These are phyloP conservation scores for Colossoma macropomum DNA, from an alignment of 2,113 vertebrate species.

Conservation along the genomic window DNA sequence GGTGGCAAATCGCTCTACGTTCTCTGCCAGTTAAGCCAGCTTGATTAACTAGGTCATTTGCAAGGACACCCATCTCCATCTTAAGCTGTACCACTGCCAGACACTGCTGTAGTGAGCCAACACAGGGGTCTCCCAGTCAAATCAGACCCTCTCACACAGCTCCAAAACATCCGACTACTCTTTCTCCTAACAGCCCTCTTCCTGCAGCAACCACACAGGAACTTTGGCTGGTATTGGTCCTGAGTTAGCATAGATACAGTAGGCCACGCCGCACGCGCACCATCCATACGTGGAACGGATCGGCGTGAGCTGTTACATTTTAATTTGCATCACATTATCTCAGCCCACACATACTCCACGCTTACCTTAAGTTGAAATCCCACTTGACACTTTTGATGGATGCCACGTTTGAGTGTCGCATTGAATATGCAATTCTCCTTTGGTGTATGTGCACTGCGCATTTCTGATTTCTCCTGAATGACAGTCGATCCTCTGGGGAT, in stretches of 20 bases:
- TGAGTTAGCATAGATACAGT: neutral
- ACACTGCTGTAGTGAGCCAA: neutral
- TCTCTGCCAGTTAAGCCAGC: neutral
- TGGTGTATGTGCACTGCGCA: neutral
- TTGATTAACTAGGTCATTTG: neutral
- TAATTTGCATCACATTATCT: slow-evolving; percentile 6
- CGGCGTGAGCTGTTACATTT: neutral
- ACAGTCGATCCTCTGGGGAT: neutral
- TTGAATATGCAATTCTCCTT: slow-evolving; percentile 1
- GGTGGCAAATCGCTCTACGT: too few relatives aligned
- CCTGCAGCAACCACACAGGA: too few relatives aligned
- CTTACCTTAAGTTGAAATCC: neutral
- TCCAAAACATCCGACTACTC: too few relatives aligned
- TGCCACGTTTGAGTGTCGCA: neutral
- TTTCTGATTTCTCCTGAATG: slow-evolving; percentile 10
- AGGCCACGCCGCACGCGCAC: neutral
- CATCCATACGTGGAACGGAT: neutral
- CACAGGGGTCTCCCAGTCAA: neutral
- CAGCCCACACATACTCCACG: neutral
- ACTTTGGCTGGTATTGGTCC: neutral
- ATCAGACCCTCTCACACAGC: neutral
- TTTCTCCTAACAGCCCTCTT: too few relatives aligned
- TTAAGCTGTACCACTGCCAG: neutral
- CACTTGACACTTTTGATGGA: neutral
- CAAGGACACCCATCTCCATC: neutral